Evolutionary conservation across 2,888 invertebrate species (phyloP), one percentile per base, ranked within the genome.

Genomic region (Pocota personata): DNA sequence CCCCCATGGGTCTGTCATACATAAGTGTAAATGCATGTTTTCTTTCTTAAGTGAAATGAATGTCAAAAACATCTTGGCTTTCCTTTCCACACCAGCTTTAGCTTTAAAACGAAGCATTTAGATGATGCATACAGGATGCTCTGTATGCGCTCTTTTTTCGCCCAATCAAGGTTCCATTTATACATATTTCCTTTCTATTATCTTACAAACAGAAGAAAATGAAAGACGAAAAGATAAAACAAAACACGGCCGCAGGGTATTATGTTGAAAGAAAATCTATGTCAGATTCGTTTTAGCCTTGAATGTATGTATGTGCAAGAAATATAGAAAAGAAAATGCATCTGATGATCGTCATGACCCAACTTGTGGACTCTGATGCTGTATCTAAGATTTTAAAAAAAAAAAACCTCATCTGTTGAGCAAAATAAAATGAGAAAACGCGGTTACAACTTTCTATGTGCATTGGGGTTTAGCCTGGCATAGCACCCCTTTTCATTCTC

Each of bases 141-240:
- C 14, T 57, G 24, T 57, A 32, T 72, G 78, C 48, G 37, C 48
- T 52, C 57, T 46, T 66, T n/a, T 73, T 60, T 16, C 32, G 52
- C 37, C 60, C 62, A 66, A 80, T 80, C 79, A 73, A 78, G 62
- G 64, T 69, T 66, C 73, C 79, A 73, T 80, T 67, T 62, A 82
- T n/a, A n/a, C n/a, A n/a, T 62, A 67, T 57, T 58, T 69, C 50
- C 73, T 66, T 80, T 43, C 58, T 69, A 62, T 62, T 48, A 69
- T 64, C 57, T 46, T 62, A 27, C 67, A 37, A 62, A 69, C n/a
- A 35, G 27, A 78, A 27, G 32, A 71, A 62, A 71, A 35, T 48
- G 16, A 64, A 58, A 82, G 46, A 60, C 66, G 12, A 16, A 32
- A 21, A 62, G 40, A 82, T 48, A 57, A 55, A 52, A 69, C 60